Conservation (phyloP, 1,140 invertebrate species). For the Laupala kohalensis region DNA sequence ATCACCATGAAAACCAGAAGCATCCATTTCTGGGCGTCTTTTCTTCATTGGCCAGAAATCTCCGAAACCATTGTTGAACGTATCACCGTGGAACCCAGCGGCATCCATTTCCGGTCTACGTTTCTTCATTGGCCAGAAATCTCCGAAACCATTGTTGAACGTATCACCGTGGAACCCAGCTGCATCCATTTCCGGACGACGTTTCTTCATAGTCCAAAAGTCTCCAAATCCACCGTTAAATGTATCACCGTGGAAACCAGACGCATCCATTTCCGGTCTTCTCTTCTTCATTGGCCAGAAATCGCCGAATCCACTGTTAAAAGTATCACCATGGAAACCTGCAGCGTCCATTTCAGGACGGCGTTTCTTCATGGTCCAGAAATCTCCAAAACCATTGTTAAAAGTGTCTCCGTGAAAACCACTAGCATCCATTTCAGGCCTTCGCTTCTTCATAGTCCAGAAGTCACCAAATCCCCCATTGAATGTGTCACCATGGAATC, state of each 20-base stretch:
- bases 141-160: constrained; percentile 23
- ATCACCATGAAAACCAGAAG: constrained; percentile 26
- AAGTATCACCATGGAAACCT: constrained; percentile 33
- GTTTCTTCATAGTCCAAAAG: constrained; percentile 29
- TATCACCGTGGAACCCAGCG: constrained; percentile 31
- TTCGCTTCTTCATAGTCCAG: constrained; percentile 29
- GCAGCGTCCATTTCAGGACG: constrained; percentile 30
- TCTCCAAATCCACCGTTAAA: constrained; percentile 33
- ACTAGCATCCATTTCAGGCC: constrained; percentile 27
- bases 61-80: constrained; percentile 32
- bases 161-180: constrained; percentile 27
- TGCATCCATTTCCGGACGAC: constrained; percentile 22
- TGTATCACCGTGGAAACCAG: constrained; percentile 33
- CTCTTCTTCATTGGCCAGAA: constrained; percentile 31
- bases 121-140: constrained; percentile 26
- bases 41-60: constrained; percentile 31
- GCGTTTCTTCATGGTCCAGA: constrained; percentile 31
- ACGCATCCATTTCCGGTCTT: constrained; percentile 20
- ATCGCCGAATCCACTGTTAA: constrained; percentile 32
- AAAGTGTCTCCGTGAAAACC: constrained; percentile 30
- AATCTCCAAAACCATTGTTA: constrained; percentile 33
- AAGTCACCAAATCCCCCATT: constrained; percentile 34
- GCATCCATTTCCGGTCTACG: constrained; percentile 29
- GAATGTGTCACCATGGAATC: constrained; percentile 33
- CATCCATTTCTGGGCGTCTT: constrained; percentile 26